Conservation (phyloP, 2,113 vertebrate genomes). For the Halichoerus grypus region DNA sequence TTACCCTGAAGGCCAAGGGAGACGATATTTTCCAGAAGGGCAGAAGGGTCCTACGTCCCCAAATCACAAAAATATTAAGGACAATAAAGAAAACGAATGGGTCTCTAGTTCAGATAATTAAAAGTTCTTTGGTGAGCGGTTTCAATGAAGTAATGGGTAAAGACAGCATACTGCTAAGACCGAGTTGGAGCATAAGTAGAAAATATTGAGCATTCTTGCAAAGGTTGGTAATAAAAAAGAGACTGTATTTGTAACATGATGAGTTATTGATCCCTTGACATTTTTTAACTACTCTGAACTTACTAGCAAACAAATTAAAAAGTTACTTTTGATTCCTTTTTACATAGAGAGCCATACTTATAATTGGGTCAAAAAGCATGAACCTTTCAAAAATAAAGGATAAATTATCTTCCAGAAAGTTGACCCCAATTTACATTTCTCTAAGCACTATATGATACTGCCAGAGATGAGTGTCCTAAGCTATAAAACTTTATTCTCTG, state of each 20-base stretch:
- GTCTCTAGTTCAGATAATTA: not conserved
- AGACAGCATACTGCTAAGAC: not conserved
- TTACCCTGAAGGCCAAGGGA: not conserved
- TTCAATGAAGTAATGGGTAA: not conserved
- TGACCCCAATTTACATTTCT: not conserved
- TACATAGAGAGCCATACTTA: not conserved
- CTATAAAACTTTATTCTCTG: not conserved
- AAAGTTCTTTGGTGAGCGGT: not conserved
- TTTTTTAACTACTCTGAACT: constrained; percentile 30
- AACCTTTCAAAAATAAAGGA: constrained; percentile 27
- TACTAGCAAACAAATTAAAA: not conserved
- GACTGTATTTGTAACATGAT: constrained; percentile 14
- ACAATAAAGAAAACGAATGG: not conserved
- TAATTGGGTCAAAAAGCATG: not conserved
- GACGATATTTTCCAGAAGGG: not conserved
- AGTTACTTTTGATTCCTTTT: not conserved
- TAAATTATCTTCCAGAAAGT: constrained; percentile 40
- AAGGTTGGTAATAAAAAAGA: not conserved
- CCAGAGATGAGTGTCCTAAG: not conserved
- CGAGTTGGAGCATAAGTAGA: not conserved
- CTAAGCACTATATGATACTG: not conserved
- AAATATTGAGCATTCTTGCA: not conserved
- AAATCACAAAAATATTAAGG: constrained; percentile 35
- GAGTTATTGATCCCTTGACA: not conserved
- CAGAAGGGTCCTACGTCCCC: not conserved